These are phyloP conservation scores for Psittacula derbiana DNA, from an alignment of 2,797 vertebrate species.

Conservation along the genomic window DNA sequence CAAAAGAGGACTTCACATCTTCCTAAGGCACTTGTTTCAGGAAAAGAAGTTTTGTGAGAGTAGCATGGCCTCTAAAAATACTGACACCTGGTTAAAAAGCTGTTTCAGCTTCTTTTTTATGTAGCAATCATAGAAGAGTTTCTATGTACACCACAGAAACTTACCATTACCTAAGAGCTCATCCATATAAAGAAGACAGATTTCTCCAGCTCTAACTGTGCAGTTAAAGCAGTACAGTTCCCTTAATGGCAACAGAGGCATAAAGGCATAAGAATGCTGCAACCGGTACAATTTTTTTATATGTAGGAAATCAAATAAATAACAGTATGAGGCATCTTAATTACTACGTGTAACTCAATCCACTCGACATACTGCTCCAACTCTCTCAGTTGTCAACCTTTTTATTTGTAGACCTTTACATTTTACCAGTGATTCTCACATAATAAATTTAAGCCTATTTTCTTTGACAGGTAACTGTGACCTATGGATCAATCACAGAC, in stretches of 20 bases:
- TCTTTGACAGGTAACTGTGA: background rate
- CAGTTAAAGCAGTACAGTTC: background rate
- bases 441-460: background rate
- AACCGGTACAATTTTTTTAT: background rate
- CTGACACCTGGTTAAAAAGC: background rate
- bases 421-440: background rate
- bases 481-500: background rate
- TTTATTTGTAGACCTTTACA: background rate
- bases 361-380: background rate
- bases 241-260: background rate
- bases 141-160: background rate
- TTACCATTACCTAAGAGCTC: background rate
- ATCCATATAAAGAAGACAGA: background rate
- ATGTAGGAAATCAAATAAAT: background rate
- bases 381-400: background rate
- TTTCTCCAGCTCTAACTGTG: background rate
- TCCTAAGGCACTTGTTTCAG: background rate
- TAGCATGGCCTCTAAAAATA: background rate
- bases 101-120: background rate
- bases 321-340: background rate
- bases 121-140: background rate
- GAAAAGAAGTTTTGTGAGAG: background rate
- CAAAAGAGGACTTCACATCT: background rate
- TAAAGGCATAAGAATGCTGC: background rate
- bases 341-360: background rate